Conservation (phyloP, 2,113 vertebrate species). For the Hystrix brachyura region DNA sequence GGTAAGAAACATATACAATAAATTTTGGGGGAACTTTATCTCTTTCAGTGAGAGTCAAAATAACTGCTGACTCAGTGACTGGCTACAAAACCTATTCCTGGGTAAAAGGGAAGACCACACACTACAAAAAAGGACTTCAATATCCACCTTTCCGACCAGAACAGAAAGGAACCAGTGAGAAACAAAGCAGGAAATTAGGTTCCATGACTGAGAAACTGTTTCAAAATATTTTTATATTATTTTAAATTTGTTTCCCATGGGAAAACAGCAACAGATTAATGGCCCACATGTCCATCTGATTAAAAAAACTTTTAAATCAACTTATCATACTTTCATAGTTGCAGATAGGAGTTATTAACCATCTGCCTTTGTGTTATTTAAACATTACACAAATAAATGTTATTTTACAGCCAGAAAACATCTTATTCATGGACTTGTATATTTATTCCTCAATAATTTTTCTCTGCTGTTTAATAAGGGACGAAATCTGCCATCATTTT, state of each 20-base stretch:
- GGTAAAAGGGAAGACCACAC: not conserved
- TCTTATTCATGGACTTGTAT: conserved; percentile 35
- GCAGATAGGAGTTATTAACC: conserved; percentile 62
- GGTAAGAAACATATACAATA: conserved; percentile 77
- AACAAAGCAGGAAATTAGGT: conserved; percentile 24
- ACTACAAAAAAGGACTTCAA: conserved; percentile 18
- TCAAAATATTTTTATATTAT: conserved; percentile 52
- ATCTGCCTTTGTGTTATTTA: conserved; percentile 73
- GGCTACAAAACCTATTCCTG: conserved; percentile 59
- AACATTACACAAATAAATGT: conserved; percentile 62
- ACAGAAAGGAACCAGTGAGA: not conserved
- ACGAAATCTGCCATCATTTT: conserved; percentile 62
- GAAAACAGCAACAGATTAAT: conserved; percentile 64
- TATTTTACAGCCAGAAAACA: conserved; percentile 61
- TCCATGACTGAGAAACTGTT: conserved; percentile 40
- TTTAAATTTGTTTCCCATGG: conserved; percentile 47
- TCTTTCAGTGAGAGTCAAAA: conserved; percentile 73
- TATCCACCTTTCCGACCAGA: conserved; percentile 43
- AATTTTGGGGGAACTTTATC: conserved; percentile 74
- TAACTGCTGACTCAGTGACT: conserved; percentile 71
- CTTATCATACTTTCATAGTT: conserved; percentile 67
- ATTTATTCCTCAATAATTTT: conserved; percentile 69
- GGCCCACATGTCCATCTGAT: conserved; percentile 27
- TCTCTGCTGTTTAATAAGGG: conserved; percentile 66
- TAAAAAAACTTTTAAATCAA: conserved; percentile 10